phyloP scores from a whole-genome alignment of 2,113 vertebrate genomes.

The Grantiella picta region DNA sequence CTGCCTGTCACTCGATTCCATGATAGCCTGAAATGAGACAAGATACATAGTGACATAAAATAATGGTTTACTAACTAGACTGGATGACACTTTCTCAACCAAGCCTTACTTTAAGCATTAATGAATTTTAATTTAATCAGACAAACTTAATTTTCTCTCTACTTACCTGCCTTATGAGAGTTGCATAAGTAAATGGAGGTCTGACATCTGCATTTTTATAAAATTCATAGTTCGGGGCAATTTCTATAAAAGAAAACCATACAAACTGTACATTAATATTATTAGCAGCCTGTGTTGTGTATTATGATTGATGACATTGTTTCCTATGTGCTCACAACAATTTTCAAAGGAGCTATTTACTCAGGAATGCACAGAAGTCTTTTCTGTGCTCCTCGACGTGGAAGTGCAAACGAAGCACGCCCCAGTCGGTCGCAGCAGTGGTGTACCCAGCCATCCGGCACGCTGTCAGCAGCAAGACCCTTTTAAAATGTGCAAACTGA shows the following conservation, averaged over 20 bases:
- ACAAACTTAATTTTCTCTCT: slow-evolving; percentile 87
- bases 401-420: slow-evolving; percentile 34
- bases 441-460: slow-evolving; percentile 5
- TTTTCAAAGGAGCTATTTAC: slow-evolving; percentile 45
- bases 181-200: slow-evolving; percentile 99
- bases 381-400: background rate
- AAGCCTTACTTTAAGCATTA: slow-evolving; percentile 83
- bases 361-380: slow-evolving; percentile 27
- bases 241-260: slow-evolving; percentile 88
- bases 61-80: slow-evolving; percentile 87
- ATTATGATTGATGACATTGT: slow-evolving; percentile 39
- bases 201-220: slow-evolving; percentile 99
- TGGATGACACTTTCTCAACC: slow-evolving; percentile 73
- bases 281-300: slow-evolving; percentile 68
- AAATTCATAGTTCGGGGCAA: slow-evolving; percentile 99
- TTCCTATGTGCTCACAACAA: slow-evolving; percentile 12
- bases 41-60: slow-evolving; percentile 86
- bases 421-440: background rate
- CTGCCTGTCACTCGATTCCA: slow-evolving; percentile 99
- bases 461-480: slow-evolving; percentile 17
- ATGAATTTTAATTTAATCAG: slow-evolving; percentile 94
- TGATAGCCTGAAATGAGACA: slow-evolving; percentile 98
- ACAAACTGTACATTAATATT: slow-evolving; percentile 75
- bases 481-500: slow-evolving; percentile 30
- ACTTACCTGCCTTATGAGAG: slow-evolving; percentile 99